Conservation (phyloP, 2,888 invertebrate species). For the Latheticus oryzae region DNA sequence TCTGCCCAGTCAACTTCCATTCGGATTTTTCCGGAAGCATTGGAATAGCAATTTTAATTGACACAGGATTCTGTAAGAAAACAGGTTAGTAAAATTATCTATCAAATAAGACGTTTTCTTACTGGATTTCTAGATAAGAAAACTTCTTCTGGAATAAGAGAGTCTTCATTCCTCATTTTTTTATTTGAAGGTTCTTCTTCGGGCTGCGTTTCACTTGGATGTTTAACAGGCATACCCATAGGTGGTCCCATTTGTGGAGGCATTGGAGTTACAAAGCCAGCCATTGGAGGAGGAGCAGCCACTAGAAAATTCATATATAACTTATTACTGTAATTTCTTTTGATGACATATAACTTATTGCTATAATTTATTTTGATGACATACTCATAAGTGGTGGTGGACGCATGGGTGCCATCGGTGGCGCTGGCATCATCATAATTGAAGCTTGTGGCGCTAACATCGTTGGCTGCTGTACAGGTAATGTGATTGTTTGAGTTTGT, state of each 20-base stretch:
- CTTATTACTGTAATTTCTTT: not conserved
- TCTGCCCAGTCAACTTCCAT: slow-evolving; percentile 95
- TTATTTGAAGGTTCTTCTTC: slow-evolving; percentile 91
- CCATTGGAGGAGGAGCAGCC: slow-evolving; percentile 67
- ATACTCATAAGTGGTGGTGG: slow-evolving; percentile 72
- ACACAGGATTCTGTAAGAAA: slow-evolving; percentile 75
- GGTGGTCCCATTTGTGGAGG: slow-evolving; percentile 59
- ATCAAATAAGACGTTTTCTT: slow-evolving; percentile 40
- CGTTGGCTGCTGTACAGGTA: slow-evolving; percentile 66
- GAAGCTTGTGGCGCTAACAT: slow-evolving; percentile 67
- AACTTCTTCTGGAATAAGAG: slow-evolving; percentile 88
- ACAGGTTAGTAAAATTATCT: slow-evolving; percentile 11
- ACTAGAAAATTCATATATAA: slow-evolving; percentile 48
- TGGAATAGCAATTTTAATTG: slow-evolving; percentile 86
- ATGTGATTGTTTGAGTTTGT: slow-evolving; percentile 65
- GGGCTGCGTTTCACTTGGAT: slow-evolving; percentile 65
- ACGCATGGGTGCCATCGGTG: slow-evolving; percentile 70
- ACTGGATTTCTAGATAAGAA: slow-evolving; percentile 79
- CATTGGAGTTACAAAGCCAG: slow-evolving; percentile 65
- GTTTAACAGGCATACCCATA: slow-evolving; percentile 66
- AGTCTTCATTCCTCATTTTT: slow-evolving; percentile 91
- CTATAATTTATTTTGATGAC: too few relatives aligned
- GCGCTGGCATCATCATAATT: slow-evolving; percentile 74
- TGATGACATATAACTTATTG: slow-evolving; percentile 10
- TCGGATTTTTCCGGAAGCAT: slow-evolving; percentile 89